Percentiles rank a stretch among this genome's conserved stretches.
These are phyloP conservation scores for Bradypodion ventrale DNA, from an alignment of 2,797 vertebrate genomes.

Conservation along the genomic window DNA sequence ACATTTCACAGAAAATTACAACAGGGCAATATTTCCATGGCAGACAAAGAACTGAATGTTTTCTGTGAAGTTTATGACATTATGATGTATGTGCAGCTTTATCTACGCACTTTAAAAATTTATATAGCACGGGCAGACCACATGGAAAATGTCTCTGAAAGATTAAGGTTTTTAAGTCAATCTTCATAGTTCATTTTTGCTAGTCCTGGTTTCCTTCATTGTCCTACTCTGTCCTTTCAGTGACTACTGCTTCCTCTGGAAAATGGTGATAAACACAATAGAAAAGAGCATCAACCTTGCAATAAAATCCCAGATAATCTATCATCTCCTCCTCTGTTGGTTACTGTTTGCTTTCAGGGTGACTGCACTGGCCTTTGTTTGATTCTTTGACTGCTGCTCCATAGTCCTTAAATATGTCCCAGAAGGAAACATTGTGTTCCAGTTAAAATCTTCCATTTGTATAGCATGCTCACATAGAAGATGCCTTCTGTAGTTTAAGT, in stretches of 20 bases:
- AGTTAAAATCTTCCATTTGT: slow-evolving; percentile 32
- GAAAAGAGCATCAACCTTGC: slow-evolving; percentile 46
- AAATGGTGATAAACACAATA: slow-evolving; percentile 33
- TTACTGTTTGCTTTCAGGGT: slow-evolving; percentile 52
- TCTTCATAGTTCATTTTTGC: slow-evolving; percentile 57
- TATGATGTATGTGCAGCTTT: slow-evolving; percentile 61
- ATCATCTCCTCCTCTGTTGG: slow-evolving; percentile 63
- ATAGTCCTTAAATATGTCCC: slow-evolving; percentile 56
- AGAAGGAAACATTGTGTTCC: slow-evolving; percentile 58
- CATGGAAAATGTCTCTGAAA: slow-evolving; percentile 66
- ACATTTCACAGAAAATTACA: slow-evolving; percentile 68
- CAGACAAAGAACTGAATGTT: slow-evolving; percentile 57
- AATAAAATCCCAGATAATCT: slow-evolving; percentile 62
- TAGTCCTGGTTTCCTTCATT: slow-evolving; percentile 52
- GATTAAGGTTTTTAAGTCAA: slow-evolving; percentile 50
- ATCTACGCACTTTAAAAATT: slow-evolving; percentile 55
- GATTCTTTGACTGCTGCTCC: slow-evolving; percentile 66
- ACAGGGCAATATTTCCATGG: slow-evolving; percentile 63
- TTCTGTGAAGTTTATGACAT: slow-evolving; percentile 60
- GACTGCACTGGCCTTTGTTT: slow-evolving; percentile 59
- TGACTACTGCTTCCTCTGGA: slow-evolving; percentile 38
- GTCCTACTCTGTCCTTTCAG: slow-evolving; percentile 50
- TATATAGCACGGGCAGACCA: slow-evolving; percentile 45
- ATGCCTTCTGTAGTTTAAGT: background rate
- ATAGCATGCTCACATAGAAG: slow-evolving; percentile 23